Percentiles rank a stretch among this genome's conserved stretches.
Evolutionary conservation across 2,113 vertebrate genomes (phyloP).

Genomic region (Sarotherodon lohbergeri): DNA sequence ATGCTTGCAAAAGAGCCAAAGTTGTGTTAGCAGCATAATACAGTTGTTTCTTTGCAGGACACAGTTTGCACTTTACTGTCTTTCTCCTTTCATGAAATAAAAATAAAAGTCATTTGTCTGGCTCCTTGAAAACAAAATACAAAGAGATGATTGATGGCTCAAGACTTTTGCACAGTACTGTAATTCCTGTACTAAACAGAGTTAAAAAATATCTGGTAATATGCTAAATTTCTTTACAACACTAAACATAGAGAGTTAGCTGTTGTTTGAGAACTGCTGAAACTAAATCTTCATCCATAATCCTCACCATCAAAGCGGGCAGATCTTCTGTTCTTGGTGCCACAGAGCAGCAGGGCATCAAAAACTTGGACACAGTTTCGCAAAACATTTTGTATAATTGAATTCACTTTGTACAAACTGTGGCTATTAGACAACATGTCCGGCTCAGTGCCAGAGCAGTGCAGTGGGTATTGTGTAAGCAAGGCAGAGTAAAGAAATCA

Average conservation of each 20-base stretch:
- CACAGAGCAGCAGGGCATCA: neutral
- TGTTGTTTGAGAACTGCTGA: neutral
- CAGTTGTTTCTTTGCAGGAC: neutral
- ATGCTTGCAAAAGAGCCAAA: neutral
- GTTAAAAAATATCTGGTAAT: neutral
- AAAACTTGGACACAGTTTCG: neutral
- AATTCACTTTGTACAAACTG: neutral
- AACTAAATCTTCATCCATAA: neutral
- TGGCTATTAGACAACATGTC: neutral
- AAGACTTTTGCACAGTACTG: neutral
- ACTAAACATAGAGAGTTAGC: neutral
- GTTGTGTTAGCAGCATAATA: neutral
- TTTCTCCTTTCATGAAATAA: neutral
- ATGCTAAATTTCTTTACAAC: neutral
- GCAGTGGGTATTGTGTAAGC: neutral
- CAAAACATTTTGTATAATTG: neutral
- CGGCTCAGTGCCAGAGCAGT: neutral
- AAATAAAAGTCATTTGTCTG: neutral
- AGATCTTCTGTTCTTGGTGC: neutral
- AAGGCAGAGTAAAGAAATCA: neutral
- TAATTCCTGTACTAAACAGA: neutral
- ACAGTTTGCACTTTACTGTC: neutral
- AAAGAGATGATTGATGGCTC: neutral
- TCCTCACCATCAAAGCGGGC: neutral
- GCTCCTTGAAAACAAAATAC: neutral